These are phyloP conservation scores for Lanius ludovicianus DNA, from an alignment of 2,113 vertebrate species.

Conservation along the genomic window DNA sequence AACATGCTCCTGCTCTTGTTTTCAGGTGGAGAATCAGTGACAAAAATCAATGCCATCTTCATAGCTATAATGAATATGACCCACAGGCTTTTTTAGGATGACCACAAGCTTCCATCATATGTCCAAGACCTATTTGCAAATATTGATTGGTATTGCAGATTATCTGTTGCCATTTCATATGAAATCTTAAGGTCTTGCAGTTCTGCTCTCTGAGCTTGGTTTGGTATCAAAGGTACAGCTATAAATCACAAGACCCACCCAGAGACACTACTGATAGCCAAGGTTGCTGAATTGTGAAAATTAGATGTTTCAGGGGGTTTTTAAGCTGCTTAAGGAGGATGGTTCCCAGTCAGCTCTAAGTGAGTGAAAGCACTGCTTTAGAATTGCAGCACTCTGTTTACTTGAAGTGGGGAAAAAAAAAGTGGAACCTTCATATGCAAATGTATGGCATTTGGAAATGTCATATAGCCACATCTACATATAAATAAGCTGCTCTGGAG, in stretches of 20 bases:
- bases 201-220: background rate
- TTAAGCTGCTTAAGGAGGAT: conserved; percentile 6
- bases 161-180: conserved; percentile 16
- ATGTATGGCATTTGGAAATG: conserved; percentile 85
- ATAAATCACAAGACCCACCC: background rate
- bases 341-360: conserved; percentile 35
- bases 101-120: conserved; percentile 13
- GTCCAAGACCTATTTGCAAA: conserved; percentile 32
- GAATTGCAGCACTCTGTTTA: conserved; percentile 68
- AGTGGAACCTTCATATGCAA: conserved; percentile 79
- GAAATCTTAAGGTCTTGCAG: conserved; percentile 14
- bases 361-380: conserved; percentile 44
- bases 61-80: conserved; percentile 34
- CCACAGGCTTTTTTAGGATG: conserved; percentile 30
- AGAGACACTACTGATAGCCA: background rate
- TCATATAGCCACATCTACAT: conserved; percentile 81
- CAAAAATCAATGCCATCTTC: conserved; percentile 38
- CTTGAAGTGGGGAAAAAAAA: background rate
- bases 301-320: background rate
- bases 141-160: conserved; percentile 37
- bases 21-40: background rate
- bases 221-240: background rate
- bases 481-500: conserved; percentile 74
- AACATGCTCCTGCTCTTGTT: background rate
- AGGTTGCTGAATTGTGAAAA: background rate